Base-by-base conservation (phyloP, 2,797 vertebrate genomes). In the Halcyon badia region DNA sequence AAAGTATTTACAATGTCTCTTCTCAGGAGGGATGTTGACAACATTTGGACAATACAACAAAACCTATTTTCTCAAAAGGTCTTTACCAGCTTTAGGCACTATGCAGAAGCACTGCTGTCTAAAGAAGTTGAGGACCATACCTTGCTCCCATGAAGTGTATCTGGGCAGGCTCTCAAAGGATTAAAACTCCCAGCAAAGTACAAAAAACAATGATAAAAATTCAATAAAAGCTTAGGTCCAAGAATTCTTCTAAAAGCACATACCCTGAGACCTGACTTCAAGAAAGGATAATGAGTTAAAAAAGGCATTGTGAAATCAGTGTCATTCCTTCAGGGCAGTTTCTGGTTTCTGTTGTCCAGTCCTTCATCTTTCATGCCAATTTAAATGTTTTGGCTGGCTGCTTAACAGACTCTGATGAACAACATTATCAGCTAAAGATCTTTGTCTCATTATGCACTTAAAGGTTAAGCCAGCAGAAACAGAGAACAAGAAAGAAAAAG, bases 261-360 rank as follows among this genome's bases (percentile, higher is more conserved):
- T 7, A 19, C 46, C 4, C 37, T 39, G 25, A 70, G 70, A 85
- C 77, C 26, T 7, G 21, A 54, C 51, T 52, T 68, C 33, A 60
- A 39, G 83, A 70, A 66, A 46, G 31, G 25, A 37, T 21, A 60
- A 35, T 6, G 30, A 88, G 22, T 49, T 65, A 14, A 35, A 65
- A 76, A 79, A 71, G 24, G 66, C 75, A 75, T 30, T 1, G 2
- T 52, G 56, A 84, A 84, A 37, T n/a, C 13, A 42, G 30, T 35
- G 39, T 65, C 3, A 7, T 51, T 89, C 60, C 78, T 89, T 51
- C 64, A 80, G 71, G 85, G 71, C 60, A 80, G 51, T 66, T 89
- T 68, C 78, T 89, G 52, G 26, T 70, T 90, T 73, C 69, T 87
- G 25, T 54, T 93, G 93, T 60, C 82, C 86, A 90, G 87, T 42